Base-by-base conservation (phyloP, 2,888 invertebrate genomes). In the Macrosiphum euphorbiae region DNA sequence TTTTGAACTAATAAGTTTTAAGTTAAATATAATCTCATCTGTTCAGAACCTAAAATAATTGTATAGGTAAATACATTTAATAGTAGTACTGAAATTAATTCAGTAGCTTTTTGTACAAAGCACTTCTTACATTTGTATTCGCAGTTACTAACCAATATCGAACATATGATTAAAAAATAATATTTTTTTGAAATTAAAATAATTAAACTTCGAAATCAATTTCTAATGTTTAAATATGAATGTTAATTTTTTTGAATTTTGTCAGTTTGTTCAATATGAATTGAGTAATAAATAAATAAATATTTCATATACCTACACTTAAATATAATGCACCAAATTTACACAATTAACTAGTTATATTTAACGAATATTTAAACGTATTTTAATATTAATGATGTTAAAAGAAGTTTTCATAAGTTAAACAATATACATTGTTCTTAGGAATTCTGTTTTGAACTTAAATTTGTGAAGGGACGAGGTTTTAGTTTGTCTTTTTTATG, bases 371-470 rank as follows among this genome's bases (percentile, higher is more conserved):
- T 78, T 78, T 4, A 78, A 78, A 78, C 67, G 35, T 35, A 2
- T 35, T 35, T 78, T 35, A 78, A 78, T 35, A 78, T 78, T 78
- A 78, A 78, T 41, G 78, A 35, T 41, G 78, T 78, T 8, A 3
- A 41, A 55, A 88, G 26, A 41, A 88, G 88, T 55, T 88, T 88
- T 55, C 26, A 55, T 41, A 55, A 55, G 35, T 41, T 88, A 35
- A 88, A 88, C 86, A n/a, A n/a, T 86, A n/a, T 86, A 86, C 47
- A 47, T 86, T 28, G 47, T 50, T 50, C 47, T 28, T 47, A 20
- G 3, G 1, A 87, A 52, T 52, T 87, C 87, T 87, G 87, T 87
- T 87, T n/a, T n/a, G n/a, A 52, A 87, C 87, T 20, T 50, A 87
- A 52, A 52, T 50, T 50, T 52, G 35, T 52, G 8, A 35, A 24